Conservation (phyloP, 1,140 invertebrate genomes). For the Brachionus plicatilis region DNA sequence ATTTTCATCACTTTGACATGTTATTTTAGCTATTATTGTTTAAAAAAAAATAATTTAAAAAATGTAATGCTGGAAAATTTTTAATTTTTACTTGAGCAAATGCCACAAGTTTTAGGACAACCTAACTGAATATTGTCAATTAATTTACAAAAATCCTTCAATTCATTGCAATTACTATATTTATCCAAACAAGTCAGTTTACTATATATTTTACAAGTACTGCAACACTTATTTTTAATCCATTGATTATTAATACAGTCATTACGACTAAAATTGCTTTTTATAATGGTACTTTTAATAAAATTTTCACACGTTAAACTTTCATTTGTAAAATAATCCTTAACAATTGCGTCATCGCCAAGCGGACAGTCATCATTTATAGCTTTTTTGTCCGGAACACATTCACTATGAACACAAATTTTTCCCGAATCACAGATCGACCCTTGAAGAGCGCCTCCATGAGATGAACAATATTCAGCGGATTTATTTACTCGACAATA, state of each 20-base stretch:
- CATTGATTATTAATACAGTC: background rate
- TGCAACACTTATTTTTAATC: background rate
- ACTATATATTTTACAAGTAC: background rate
- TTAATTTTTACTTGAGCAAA: constrained; percentile 11
- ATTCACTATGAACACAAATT: background rate
- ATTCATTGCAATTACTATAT: background rate
- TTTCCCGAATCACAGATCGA: background rate
- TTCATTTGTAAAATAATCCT: background rate
- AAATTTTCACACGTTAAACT: background rate
- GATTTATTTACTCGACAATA: background rate
- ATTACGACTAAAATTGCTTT: background rate
- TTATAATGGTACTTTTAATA: background rate
- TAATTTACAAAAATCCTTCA: background rate
- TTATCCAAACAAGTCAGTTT: background rate
- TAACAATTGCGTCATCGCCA: background rate
- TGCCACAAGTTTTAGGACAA: constrained; percentile 8
- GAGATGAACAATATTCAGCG: background rate
- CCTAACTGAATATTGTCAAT: background rate
- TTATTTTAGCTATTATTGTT: background rate
- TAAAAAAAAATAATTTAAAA: background rate
- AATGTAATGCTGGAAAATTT: background rate
- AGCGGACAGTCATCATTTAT: background rate
- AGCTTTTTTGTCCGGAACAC: background rate
- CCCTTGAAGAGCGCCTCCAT: background rate
- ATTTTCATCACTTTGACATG: background rate